phyloP scores from a whole-genome alignment of 2,888 invertebrate genomes.

The Tetrapedia diversipes region DNA sequence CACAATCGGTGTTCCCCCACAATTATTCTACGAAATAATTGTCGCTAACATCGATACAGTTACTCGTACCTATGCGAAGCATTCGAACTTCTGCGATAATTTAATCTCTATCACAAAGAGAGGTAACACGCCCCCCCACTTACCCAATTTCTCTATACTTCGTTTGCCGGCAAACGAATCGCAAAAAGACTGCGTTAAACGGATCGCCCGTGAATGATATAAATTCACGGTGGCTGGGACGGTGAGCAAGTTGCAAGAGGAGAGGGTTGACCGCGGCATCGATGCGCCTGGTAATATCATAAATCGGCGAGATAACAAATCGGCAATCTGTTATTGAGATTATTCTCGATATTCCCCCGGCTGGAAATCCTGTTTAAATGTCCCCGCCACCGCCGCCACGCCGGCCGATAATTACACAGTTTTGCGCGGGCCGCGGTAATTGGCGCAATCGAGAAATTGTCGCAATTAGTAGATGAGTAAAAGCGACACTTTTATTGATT shows the following conservation, averaged over 20 bases:
- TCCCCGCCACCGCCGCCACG: too few relatives aligned
- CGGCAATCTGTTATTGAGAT: conserved; percentile 60
- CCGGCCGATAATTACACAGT: conserved; percentile 62
- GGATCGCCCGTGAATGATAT: conserved; percentile 37
- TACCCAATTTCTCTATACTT: too few relatives aligned
- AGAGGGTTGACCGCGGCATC: conserved; percentile 24
- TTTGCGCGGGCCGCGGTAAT: conserved; percentile 57
- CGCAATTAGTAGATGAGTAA: conserved; percentile 59
- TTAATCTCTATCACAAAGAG: conserved; percentile 14
- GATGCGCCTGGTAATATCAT: conserved; percentile 51
- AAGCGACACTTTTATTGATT: conserved; percentile 62
- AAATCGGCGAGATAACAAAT: conserved; percentile 66
- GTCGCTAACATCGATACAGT: too few relatives aligned
- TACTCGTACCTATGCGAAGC: too few relatives aligned
- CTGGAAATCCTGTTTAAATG: conserved; percentile 63
- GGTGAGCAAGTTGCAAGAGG: not conserved
- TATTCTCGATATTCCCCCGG: conserved; percentile 63
- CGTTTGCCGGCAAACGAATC: conserved; percentile 17
- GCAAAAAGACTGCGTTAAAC: conserved; percentile 34
- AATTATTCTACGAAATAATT: too few relatives aligned
- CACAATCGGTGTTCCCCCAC: too few relatives aligned
- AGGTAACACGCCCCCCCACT: not conserved
- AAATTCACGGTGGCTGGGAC: conserved; percentile 14
- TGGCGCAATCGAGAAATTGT: conserved; percentile 60
- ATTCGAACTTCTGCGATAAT: conserved; percentile 30